Percentiles rank a stretch among this genome's conserved stretches.
Evolutionary conservation across 2,888 invertebrate genomes (phyloP).

Genomic region (Brachynemurus nebulosus): DNA sequence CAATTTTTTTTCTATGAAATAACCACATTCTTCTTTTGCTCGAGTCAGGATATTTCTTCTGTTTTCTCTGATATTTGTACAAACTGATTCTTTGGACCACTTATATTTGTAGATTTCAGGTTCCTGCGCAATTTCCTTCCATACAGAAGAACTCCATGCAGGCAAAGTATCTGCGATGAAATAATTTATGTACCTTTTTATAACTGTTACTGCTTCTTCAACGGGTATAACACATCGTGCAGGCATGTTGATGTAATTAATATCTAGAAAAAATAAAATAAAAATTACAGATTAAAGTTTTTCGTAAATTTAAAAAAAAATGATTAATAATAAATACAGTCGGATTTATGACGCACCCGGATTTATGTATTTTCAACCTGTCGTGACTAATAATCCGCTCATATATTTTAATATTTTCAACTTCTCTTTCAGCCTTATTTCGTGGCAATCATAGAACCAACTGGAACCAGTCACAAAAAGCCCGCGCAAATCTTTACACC

Average conservation of each 20-base stretch:
- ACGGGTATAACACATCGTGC: not conserved
- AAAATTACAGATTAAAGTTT: too few relatives aligned
- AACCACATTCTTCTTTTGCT: not conserved
- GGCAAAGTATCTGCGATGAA: not conserved
- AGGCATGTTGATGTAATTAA: not conserved
- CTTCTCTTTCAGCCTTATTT: too few relatives aligned
- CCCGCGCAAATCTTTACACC: too few relatives aligned
- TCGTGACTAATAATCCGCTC: too few relatives aligned
- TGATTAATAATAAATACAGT: too few relatives aligned
- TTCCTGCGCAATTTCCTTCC: not conserved
- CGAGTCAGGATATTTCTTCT: not conserved
- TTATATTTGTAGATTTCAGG: not conserved
- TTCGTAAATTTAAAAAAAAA: too few relatives aligned
- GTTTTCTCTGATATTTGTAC: not conserved
- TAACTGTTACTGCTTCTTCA: not conserved
- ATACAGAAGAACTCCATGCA: not conserved
- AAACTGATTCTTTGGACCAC: not conserved
- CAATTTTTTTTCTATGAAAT: not conserved
- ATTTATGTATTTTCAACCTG: too few relatives aligned
- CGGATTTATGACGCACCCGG: too few relatives aligned
- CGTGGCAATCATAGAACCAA: too few relatives aligned
- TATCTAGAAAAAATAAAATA: not conserved
- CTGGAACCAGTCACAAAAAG: too few relatives aligned
- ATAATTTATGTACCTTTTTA: not conserved
- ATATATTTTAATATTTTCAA: too few relatives aligned